phyloP scores from a whole-genome alignment of 2,888 invertebrate species.

The Scaptomyza cyrtandrae region DNA sequence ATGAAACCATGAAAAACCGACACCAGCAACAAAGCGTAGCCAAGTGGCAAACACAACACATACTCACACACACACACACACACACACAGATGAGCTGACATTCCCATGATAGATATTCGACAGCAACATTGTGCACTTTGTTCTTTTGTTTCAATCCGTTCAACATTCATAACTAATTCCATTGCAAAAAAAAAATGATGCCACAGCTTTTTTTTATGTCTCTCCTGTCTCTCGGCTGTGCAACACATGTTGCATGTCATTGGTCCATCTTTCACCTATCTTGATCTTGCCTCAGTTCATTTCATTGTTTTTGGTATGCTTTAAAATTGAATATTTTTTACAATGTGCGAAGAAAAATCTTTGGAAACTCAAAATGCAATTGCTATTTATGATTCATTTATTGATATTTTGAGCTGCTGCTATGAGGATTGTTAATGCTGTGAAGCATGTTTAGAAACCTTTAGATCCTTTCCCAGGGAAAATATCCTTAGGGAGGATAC shows the following conservation, averaged over 20 bases:
- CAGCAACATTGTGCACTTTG: slow-evolving; percentile 19
- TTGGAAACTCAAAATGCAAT: no score
- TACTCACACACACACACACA: not conserved
- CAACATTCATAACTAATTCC: slow-evolving; percentile 14
- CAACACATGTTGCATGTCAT: slow-evolving; percentile 46
- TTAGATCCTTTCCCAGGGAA: no score
- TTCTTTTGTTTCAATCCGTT: slow-evolving; percentile 44
- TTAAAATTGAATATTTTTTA: slow-evolving; percentile 42
- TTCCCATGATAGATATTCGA: slow-evolving; percentile 49
- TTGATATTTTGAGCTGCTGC: no score
- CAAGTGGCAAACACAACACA: slow-evolving; percentile 31
- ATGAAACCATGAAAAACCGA: slow-evolving; percentile 76
- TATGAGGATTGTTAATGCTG: no score
- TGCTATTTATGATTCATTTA: no score
- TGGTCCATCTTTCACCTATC: slow-evolving; percentile 48
- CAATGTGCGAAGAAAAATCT: no score
- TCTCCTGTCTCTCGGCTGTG: slow-evolving; percentile 11
- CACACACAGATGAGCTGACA: slow-evolving; percentile 5
- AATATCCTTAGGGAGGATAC: no score
- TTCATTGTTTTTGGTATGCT: slow-evolving; percentile 31
- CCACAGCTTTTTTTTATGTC: slow-evolving; percentile 17
- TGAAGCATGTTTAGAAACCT: no score
- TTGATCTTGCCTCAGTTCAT: slow-evolving; percentile 65
- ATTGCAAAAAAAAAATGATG: slow-evolving; percentile 18
- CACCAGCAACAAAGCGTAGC: slow-evolving; percentile 48